These are phyloP conservation scores for Thelaira solivaga DNA, from an alignment of 2,888 invertebrate genomes.

Conservation along the genomic window DNA sequence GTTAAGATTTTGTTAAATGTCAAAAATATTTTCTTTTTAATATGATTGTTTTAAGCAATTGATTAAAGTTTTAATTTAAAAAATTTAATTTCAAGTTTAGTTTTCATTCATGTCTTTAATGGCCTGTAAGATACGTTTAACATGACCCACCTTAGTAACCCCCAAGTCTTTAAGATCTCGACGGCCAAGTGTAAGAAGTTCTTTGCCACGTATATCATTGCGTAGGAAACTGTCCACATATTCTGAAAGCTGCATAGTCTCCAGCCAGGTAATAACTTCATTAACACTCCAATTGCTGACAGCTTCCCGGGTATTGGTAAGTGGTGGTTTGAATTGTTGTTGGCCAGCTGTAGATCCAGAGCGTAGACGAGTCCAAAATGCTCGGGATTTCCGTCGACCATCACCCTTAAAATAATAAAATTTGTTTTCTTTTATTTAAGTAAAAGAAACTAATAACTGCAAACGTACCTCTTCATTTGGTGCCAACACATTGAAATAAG, in stretches of 20 bases:
- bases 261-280: conserved; percentile 94
- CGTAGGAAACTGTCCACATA: conserved; percentile 93
- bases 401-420: conserved; percentile 72
- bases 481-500: conserved; percentile 76
- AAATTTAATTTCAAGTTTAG: conserved; percentile 66
- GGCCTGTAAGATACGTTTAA: conserved; percentile 95
- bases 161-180: conserved; percentile 93
- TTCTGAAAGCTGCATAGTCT: conserved; percentile 90
- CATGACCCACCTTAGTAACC: conserved; percentile 95
- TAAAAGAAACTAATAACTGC: not conserved
- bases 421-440: too few relatives aligned
- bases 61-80: conserved; percentile 59
- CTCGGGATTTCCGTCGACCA: conserved; percentile 80
- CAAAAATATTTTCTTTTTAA: conserved; percentile 26
- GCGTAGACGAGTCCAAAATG: conserved; percentile 84
- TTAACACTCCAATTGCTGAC: conserved; percentile 87
- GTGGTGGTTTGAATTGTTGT: conserved; percentile 70
- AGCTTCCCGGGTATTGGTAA: conserved; percentile 78
- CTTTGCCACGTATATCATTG: conserved; percentile 94
- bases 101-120: conserved; percentile 85
- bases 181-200: conserved; percentile 90
- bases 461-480: conserved; percentile 75
- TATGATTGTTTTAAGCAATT: conserved; percentile 64
- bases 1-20: not conserved
- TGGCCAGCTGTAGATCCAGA: conserved; percentile 75